These are phyloP conservation scores for Hippocampus kuda DNA, from an alignment of 2,797 vertebrate genomes.

Conservation along the genomic window DNA sequence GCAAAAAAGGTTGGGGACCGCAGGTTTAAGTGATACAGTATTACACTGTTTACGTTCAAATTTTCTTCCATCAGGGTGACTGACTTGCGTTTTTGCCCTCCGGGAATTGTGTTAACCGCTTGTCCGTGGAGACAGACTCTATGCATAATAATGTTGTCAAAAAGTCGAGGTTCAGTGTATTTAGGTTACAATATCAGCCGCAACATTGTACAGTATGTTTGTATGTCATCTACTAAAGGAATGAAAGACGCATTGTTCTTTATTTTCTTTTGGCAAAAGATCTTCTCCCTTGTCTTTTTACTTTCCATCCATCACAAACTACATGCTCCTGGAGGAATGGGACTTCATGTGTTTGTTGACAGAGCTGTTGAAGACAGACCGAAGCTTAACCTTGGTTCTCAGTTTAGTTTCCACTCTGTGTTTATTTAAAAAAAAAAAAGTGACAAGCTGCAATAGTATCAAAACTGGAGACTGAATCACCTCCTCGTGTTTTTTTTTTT, in stretches of 20 bases:
- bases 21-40: conserved; percentile 19
- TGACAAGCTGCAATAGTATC: neutral
- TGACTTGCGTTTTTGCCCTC: conserved; percentile 27
- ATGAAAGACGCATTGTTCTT: neutral
- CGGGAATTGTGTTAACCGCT: neutral
- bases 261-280: neutral
- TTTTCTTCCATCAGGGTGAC: conserved; percentile 33
- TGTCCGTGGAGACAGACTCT: neutral
- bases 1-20: too few species aligned
- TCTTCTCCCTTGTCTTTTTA: neutral
- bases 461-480: neutral
- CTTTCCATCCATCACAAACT: conserved; percentile 5
- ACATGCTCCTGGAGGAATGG: conserved; percentile 13
- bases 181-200: neutral
- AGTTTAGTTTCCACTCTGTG: conserved; percentile 41
- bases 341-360: conserved; percentile 59
- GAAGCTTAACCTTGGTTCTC: conserved; percentile 17
- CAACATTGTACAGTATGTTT: neutral
- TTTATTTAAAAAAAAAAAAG: conserved; percentile 29
- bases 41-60: conserved; percentile 30
- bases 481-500: neutral
- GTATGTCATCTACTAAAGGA: neutral
- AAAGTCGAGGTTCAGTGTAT: neutral
- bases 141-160: neutral
- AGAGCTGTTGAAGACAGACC: conserved; percentile 25